Percentiles rank a stretch among this genome's conserved stretches.
phyloP scores from a whole-genome alignment of 2,888 invertebrate species.

The Entomobrya multifasciata region DNA sequence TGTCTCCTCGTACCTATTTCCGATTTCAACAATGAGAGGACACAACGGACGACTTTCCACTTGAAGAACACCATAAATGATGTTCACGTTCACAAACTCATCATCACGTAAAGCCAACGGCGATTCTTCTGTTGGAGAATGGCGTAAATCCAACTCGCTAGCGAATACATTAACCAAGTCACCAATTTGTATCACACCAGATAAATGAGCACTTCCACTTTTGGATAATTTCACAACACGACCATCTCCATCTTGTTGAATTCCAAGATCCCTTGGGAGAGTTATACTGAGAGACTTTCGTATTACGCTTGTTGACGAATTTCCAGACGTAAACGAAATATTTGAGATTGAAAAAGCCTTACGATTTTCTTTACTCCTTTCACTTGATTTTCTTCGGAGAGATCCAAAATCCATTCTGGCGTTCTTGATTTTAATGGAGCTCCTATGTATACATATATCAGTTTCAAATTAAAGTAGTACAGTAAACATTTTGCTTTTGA shows the following conservation, averaged over 20 bases:
- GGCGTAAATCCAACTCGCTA: conserved; percentile 53
- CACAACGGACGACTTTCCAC: conserved; percentile 77
- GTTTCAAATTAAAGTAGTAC: background rate
- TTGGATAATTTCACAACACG: conserved; percentile 73
- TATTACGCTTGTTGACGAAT: conserved; percentile 71
- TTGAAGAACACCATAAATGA: conserved; percentile 77
- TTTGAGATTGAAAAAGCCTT: conserved; percentile 79
- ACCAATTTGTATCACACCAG: conserved; percentile 79
- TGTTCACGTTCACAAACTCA: conserved; percentile 73
- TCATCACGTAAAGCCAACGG: conserved; percentile 31
- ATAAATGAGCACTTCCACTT: conserved; percentile 76
- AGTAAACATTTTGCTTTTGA: background rate
- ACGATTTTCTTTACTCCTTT: conserved; percentile 58
- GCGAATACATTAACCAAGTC: conserved; percentile 75
- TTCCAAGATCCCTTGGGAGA: conserved; percentile 48
- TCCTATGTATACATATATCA: background rate
- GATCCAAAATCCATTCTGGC: conserved; percentile 78
- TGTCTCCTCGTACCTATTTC: conserved; percentile 75
- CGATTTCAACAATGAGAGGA: conserved; percentile 79
- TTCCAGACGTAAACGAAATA: conserved; percentile 76
- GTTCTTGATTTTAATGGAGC: background rate
- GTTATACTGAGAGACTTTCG: conserved; percentile 73
- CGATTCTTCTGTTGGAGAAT: conserved; percentile 37
- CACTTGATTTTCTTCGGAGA: conserved; percentile 60
- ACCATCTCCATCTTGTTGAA: conserved; percentile 58